These are phyloP conservation scores for Atrichornis clamosus DNA, from an alignment of 2,113 vertebrate genomes.

Conservation along the genomic window DNA sequence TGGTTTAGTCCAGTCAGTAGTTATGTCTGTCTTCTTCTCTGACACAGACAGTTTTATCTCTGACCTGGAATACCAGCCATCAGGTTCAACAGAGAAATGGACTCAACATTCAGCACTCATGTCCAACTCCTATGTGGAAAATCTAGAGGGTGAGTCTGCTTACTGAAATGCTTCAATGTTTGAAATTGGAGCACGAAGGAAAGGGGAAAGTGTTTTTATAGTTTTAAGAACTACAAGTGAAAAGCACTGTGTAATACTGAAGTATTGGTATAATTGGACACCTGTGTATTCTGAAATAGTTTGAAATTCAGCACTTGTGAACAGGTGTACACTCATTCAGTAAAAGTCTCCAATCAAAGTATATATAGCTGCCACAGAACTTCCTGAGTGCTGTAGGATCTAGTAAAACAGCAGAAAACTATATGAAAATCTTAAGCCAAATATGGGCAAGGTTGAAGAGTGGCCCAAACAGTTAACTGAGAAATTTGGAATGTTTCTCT, in stretches of 20 bases:
- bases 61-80: constrained; percentile 80
- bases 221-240: neutral
- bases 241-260: neutral
- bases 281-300: constrained; percentile 11
- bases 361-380: constrained; percentile 19
- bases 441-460: neutral
- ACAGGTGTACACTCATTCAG: neutral
- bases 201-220: constrained; percentile 23
- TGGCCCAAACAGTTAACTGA: neutral
- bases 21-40: constrained; percentile 82
- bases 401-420: neutral
- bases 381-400: constrained; percentile 31
- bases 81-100: constrained; percentile 82
- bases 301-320: neutral
- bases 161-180: constrained; percentile 70
- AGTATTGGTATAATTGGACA: neutral
- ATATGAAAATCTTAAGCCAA: neutral
- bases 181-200: constrained; percentile 54
- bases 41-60: constrained; percentile 82
- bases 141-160: constrained; percentile 81
- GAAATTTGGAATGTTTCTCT: neutral
- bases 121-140: constrained; percentile 79
- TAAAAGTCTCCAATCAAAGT: neutral
- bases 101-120: constrained; percentile 78
- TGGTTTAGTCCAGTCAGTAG: constrained; percentile 80